Percentiles rank a stretch among this genome's conserved stretches.
Evolutionary conservation across 2,113 vertebrate genomes (phyloP).

Genomic region (Jaculus jaculus): DNA sequence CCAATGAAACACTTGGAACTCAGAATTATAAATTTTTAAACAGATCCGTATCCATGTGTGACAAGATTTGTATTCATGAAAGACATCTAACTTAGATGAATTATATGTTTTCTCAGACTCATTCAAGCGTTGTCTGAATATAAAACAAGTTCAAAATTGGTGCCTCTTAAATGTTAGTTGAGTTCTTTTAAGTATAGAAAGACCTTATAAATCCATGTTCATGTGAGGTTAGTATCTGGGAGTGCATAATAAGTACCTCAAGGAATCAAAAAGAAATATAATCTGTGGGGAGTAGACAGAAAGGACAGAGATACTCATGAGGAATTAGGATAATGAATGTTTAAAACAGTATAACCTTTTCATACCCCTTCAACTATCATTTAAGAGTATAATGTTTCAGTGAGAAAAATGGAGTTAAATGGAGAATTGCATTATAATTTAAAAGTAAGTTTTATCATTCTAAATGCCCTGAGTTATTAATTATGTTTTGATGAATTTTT

Average conservation of each 20-base stretch:
- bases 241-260: slow-evolving; percentile 72
- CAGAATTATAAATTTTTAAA: slow-evolving; percentile 56
- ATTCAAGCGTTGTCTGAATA: slow-evolving; percentile 75
- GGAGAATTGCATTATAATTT: background rate
- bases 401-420: background rate
- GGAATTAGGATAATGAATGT: slow-evolving; percentile 52
- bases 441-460: slow-evolving; percentile 12
- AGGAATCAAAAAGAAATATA: slow-evolving; percentile 69
- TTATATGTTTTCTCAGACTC: slow-evolving; percentile 79
- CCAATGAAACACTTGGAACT: slow-evolving; percentile 44
- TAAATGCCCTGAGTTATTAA: background rate
- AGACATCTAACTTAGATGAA: slow-evolving; percentile 73
- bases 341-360: slow-evolving; percentile 53
- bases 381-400: background rate
- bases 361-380: slow-evolving; percentile 10
- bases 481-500: slow-evolving; percentile 27
- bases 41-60: slow-evolving; percentile 28
- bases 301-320: slow-evolving; percentile 53
- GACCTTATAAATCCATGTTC: slow-evolving; percentile 71
- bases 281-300: slow-evolving; percentile 27
- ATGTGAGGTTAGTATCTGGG: slow-evolving; percentile 59
- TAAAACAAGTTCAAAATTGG: slow-evolving; percentile 75
- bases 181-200: slow-evolving; percentile 65
- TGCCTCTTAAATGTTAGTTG: slow-evolving; percentile 72
- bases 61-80: slow-evolving; percentile 73